Percentiles rank a stretch among this genome's conserved stretches.
Conservation (phyloP, 2,113 vertebrate species). For the Eptesicus fuscus region DNA sequence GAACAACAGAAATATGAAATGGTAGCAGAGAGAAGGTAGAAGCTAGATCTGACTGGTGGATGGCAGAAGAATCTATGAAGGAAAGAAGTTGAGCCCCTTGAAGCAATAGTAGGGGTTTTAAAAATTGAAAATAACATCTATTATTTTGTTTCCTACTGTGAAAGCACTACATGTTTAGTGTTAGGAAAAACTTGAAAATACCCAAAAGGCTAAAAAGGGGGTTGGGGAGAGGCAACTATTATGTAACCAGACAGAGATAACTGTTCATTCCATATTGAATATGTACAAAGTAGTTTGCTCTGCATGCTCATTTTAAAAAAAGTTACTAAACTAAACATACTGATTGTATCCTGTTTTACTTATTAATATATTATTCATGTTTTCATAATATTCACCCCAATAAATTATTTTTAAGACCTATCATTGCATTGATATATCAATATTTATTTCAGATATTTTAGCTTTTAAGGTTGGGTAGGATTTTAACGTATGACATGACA, state of each 20-base stretch:
- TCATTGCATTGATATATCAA: not conserved
- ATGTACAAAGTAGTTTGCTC: not conserved
- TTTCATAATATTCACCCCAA: not conserved
- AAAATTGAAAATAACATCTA: not conserved
- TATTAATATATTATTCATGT: not conserved
- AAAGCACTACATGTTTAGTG: not conserved
- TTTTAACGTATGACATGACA: not conserved
- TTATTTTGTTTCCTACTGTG: not conserved
- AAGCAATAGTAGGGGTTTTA: not conserved
- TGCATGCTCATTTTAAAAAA: not conserved
- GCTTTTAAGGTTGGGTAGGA: not conserved
- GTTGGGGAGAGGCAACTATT: not conserved
- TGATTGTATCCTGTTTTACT: not conserved
- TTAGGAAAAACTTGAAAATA: conserved; percentile 3
- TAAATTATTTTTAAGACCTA: conserved; percentile 13
- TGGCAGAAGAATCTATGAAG: not conserved
- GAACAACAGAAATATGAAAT: not conserved
- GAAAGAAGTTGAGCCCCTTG: not conserved
- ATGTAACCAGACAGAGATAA: not conserved
- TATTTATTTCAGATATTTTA: not conserved
- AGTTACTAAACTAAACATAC: not conserved
- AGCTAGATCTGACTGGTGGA: not conserved
- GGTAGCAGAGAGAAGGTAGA: not conserved
- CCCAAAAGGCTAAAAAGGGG: not conserved
- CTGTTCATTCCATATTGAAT: not conserved